Percentiles rank a stretch among this genome's conserved stretches.
Evolutionary conservation across 2,797 vertebrate species (phyloP).

Genomic region (Sebastes minor): DNA sequence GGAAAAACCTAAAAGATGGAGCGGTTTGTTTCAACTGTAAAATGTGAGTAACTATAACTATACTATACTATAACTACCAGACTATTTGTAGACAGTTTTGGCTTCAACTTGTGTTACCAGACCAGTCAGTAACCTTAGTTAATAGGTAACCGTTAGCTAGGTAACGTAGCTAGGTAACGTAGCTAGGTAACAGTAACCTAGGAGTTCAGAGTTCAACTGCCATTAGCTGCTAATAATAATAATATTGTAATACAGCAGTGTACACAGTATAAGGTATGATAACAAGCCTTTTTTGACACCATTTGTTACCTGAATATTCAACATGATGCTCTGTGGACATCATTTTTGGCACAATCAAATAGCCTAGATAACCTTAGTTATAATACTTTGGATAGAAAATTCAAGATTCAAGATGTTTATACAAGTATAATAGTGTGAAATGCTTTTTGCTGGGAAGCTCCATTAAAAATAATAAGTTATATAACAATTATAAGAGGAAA

Average conservation of each 20-base stretch:
- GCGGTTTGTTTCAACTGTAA: constrained; percentile 57
- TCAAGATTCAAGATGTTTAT: too few species aligned
- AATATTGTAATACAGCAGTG: not conserved
- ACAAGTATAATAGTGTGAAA: fast-evolving
- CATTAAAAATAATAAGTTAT: too few species aligned
- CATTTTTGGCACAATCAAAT: not conserved
- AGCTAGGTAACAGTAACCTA: too few species aligned
- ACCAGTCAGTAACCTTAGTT: too few species aligned
- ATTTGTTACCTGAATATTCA: not conserved
- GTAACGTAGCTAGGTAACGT: not conserved
- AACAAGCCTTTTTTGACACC: not conserved
- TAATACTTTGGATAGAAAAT: too few species aligned
- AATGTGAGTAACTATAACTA: constrained; percentile 62
- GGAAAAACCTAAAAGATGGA: constrained; percentile 61
- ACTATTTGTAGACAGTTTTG: not conserved
- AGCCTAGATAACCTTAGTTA: too few species aligned
- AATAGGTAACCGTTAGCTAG: too few species aligned
- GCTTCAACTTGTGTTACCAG: not conserved
- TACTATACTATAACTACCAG: not conserved
- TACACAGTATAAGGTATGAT: not conserved
- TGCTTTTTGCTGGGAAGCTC: too few species aligned
- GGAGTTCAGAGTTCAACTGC: too few species aligned
- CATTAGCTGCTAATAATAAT: too few species aligned
- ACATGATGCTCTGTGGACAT: too few species aligned
- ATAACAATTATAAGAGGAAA: too few species aligned